Base-by-base conservation (phyloP, 2,888 invertebrate genomes). In the Calameuta idolon region DNA sequence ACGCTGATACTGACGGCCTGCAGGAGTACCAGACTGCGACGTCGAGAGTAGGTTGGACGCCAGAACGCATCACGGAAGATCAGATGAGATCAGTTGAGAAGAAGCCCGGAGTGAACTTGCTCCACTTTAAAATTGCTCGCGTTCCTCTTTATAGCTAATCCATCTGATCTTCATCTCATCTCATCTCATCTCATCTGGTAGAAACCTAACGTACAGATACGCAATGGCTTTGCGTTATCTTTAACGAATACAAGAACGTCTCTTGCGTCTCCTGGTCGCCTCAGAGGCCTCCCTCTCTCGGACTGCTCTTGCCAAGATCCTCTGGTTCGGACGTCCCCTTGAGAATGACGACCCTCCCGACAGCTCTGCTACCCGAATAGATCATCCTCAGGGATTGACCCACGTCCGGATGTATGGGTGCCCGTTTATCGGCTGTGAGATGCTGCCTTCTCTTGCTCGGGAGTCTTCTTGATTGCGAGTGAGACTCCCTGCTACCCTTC, bases 401-500 rank as follows among this genome's bases (percentile, higher is more conserved):
- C 55, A 23, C 23, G 55, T 23, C 23, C 55, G 23, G 9, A 55
- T 23, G 9, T 55, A 55, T 55, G 55, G 23, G 23, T 55, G 55
- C 55, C 23, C 9, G 55, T 9, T 55, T 55, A 55, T 23, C 55
- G 55, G 9, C 55, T 55, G 55, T 23, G 55, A 23, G 55, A 55
- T 23, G 23, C 55, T 9, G 9, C 55, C 55, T 55, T 55, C 55
- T 55, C 55, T 23, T 9, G 23, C 23, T 55, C 15, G 55, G 23
- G 55, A 55, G 55, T 55, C 23, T 55, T 55, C 55, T 55, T 55
- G 23, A 55, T 55, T 9, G 23, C 1, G 55, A 55, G 55, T 75
- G 30, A 75, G 76, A 77, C 77, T 76, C 80, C 79, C 76, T 76
- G 76, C 74, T 80, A 76, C 69, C 23, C 23, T 55, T 34, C 30